These are phyloP conservation scores for Steatocranus sp. DNA, from an alignment of 2,797 vertebrate genomes.

Conservation along the genomic window DNA sequence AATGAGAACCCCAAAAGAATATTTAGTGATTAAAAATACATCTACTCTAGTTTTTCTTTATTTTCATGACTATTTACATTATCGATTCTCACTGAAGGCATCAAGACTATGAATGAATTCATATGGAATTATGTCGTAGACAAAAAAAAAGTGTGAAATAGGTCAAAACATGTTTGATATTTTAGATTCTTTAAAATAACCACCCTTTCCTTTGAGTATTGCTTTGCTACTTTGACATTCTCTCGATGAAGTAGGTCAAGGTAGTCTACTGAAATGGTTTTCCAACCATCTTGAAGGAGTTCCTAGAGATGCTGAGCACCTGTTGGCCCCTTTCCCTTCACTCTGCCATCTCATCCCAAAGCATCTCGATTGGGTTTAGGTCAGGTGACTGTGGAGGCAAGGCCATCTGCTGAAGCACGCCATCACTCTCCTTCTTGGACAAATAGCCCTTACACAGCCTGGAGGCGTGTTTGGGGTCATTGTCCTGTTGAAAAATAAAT, in stretches of 20 bases:
- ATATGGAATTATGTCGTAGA: background rate
- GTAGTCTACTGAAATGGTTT: background rate
- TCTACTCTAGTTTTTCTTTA: background rate
- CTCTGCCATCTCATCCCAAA: background rate
- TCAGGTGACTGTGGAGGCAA: background rate
- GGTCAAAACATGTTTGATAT: background rate
- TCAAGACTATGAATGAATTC: background rate
- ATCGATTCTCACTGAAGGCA: background rate
- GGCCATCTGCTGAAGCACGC: background rate
- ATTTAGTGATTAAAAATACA: background rate
- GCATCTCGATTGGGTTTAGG: background rate
- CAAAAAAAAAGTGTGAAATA: background rate
- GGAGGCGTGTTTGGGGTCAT: background rate
- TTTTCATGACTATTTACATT: background rate
- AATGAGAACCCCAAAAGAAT: slow-evolving; percentile 4
- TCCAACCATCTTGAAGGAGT: background rate
- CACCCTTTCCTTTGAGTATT: background rate
- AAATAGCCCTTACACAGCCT: background rate
- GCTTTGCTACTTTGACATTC: background rate
- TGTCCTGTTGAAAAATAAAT: background rate
- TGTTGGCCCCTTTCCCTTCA: background rate
- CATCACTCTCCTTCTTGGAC: background rate
- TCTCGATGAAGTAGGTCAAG: background rate
- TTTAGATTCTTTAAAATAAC: background rate
- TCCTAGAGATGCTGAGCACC: background rate